Percentiles rank a stretch among this genome's conserved stretches.
Conservation (phyloP, 2,888 invertebrate species). For the Paralinhomoeus sp. region DNA sequence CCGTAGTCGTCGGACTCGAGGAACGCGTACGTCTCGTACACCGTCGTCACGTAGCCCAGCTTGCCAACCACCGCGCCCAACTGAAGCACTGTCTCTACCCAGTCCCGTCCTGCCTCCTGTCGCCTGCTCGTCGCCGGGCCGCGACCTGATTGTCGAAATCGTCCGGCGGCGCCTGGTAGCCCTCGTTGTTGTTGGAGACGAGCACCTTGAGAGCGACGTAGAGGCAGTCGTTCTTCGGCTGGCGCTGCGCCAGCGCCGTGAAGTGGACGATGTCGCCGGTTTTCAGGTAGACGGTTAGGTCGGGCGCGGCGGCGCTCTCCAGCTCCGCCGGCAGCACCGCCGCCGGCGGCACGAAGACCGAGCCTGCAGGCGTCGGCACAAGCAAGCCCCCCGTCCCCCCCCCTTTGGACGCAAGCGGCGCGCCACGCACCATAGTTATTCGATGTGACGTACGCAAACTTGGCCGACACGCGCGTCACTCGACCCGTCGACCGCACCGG, state of each 20-base stretch:
- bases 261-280: slow-evolving; percentile 1
- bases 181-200: background rate
- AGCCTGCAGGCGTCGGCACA: background rate
- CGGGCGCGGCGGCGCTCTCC: background rate
- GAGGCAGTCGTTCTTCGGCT: background rate
- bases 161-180: background rate
- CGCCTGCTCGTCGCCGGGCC: too few relatives aligned
- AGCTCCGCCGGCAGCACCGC: too few relatives aligned
- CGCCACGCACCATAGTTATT: background rate
- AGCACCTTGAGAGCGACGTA: background rate
- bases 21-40: background rate
- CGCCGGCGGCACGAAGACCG: too few relatives aligned
- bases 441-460: background rate
- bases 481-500: background rate
- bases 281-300: background rate
- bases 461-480: background rate
- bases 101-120: too few relatives aligned
- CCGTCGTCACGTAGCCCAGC: background rate
- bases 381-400: background rate
- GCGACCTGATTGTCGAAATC: too few relatives aligned
- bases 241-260: background rate
- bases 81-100: too few relatives aligned
- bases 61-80: background rate
- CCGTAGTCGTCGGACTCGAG: background rate
- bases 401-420: background rate